These are phyloP conservation scores for Neodontobutis hainanensis DNA, from an alignment of 2,113 vertebrate species.

Conservation along the genomic window DNA sequence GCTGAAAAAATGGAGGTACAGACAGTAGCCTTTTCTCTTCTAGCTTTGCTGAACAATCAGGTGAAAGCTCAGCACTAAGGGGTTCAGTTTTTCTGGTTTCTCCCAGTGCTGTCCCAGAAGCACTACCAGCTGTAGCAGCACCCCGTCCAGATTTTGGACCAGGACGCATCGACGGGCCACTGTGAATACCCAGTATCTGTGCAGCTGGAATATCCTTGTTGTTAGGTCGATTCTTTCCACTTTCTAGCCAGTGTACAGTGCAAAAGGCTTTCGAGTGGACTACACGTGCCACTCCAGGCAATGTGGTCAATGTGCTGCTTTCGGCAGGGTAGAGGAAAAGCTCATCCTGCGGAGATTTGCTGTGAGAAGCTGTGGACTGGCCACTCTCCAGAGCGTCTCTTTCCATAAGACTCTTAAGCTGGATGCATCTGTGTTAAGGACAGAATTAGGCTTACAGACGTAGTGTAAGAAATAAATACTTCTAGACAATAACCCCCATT, in stretches of 20 bases:
- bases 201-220: conserved; percentile 89
- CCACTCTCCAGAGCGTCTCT: conserved; percentile 80
- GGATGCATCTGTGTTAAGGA: conserved; percentile 73
- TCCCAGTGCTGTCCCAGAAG: conserved; percentile 7
- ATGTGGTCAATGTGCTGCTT: conserved; percentile 84
- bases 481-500: neutral
- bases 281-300: conserved; percentile 94
- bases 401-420: conserved; percentile 91
- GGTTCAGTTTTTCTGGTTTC: conserved; percentile 60
- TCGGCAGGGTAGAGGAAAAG: conserved; percentile 92
- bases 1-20: conserved; percentile 31
- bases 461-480: neutral
- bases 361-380: conserved; percentile 63
- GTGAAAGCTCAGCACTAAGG: conserved; percentile 26
- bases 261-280: conserved; percentile 98
- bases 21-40: conserved; percentile 59
- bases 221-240: conserved; percentile 87
- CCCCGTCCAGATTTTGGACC: conserved; percentile 58
- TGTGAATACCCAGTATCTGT: conserved; percentile 94
- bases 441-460: neutral
- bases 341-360: conserved; percentile 76
- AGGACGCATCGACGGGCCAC: conserved; percentile 45
- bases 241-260: conserved; percentile 97
- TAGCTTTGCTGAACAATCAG: conserved; percentile 45
- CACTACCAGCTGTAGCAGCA: conserved; percentile 7